phyloP scores from a whole-genome alignment of 2,888 invertebrate genomes.

The Cyclophora albipunctata region DNA sequence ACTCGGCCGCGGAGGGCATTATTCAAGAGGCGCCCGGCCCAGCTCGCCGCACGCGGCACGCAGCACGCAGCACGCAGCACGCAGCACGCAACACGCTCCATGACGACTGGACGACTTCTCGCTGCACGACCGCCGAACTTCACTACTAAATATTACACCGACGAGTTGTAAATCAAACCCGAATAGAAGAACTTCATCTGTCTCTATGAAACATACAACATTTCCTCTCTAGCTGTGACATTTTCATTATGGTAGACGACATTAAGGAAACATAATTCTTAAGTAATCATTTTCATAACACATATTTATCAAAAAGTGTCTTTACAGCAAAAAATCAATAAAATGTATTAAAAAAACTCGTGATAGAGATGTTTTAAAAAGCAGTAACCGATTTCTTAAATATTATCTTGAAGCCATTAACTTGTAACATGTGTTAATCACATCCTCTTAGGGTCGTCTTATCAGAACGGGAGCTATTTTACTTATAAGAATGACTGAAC shows the following conservation, averaged over 20 bases:
- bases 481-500: constrained; percentile 63
- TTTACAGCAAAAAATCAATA: constrained; percentile 29
- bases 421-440: constrained; percentile 64
- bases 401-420: constrained; percentile 33
- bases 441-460: constrained; percentile 50
- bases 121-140: no score
- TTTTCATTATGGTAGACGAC: constrained; percentile 46
- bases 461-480: constrained; percentile 67
- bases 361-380: constrained; percentile 17
- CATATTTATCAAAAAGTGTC: constrained; percentile 26
- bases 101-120: no score
- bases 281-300: constrained; percentile 38
- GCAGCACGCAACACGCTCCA: no score
- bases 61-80: no score
- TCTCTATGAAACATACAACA: constrained; percentile 42
- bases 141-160: constrained; percentile 38
- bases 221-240: constrained; percentile 51
- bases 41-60: constrained; percentile 2
- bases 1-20: constrained; percentile 33
- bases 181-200: constrained; percentile 30
- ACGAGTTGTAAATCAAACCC: constrained; percentile 50
- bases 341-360: constrained; percentile 17
- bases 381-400: no score
- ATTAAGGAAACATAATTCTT: constrained; percentile 57
- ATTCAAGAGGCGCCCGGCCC: constrained; percentile 37